These are phyloP conservation scores for Harpalus rubripes DNA, from an alignment of 2,888 invertebrate genomes.

Conservation along the genomic window DNA sequence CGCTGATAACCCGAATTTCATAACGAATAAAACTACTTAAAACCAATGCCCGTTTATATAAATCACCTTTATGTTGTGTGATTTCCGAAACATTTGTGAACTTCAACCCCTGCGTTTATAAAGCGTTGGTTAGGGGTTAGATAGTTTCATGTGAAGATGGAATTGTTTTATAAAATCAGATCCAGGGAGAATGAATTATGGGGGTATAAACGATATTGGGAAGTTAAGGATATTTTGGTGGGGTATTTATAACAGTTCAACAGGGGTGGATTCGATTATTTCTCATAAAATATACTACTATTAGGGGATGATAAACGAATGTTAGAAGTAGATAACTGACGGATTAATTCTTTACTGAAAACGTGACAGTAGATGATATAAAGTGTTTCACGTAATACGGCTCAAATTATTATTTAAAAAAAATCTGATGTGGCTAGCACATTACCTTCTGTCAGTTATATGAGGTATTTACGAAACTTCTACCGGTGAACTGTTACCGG, in stretches of 20 bases:
- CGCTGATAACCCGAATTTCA: background rate
- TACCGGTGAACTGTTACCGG: too few relatives aligned
- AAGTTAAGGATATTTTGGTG: background rate
- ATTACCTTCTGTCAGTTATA: too few relatives aligned
- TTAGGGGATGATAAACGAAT: too few relatives aligned
- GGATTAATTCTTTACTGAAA: too few relatives aligned
- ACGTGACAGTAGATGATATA: too few relatives aligned
- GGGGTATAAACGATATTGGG: slow-evolving; percentile 1
- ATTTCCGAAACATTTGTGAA: background rate
- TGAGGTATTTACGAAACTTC: too few relatives aligned
- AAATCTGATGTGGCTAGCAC: too few relatives aligned
- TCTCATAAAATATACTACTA: background rate
- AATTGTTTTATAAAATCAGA: slow-evolving; percentile 63
- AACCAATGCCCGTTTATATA: background rate
- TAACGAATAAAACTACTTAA: background rate
- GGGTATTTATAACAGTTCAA: background rate
- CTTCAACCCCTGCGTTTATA: background rate
- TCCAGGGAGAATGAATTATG: slow-evolving; percentile 51
- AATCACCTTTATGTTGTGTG: slow-evolving; percentile 5
- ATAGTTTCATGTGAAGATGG: slow-evolving; percentile 20
- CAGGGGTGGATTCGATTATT: background rate
- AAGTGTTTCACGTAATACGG: too few relatives aligned
- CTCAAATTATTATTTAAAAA: too few relatives aligned
- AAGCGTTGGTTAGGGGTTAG: too few relatives aligned
- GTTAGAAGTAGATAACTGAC: too few relatives aligned